Percentiles rank a stretch among this genome's conserved stretches.
phyloP scores from a whole-genome alignment of 2,888 invertebrate species.

The Folsomia candida region DNA sequence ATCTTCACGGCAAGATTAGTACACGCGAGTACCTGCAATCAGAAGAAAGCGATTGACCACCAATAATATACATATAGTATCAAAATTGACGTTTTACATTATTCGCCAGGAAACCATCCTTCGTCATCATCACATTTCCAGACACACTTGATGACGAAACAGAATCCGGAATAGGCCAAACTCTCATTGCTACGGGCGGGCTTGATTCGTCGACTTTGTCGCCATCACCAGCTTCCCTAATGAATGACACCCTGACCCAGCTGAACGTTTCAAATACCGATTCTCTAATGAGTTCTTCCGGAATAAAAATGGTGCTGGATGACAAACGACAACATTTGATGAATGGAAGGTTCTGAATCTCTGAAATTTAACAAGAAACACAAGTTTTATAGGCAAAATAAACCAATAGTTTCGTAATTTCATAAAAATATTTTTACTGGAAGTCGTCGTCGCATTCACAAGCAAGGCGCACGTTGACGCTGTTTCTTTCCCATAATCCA shows the following conservation, averaged over 20 bases:
- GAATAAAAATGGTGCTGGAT: conserved; percentile 39
- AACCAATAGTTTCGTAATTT: neutral
- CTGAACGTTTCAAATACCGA: conserved; percentile 37
- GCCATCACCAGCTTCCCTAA: neutral
- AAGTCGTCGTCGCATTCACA: neutral
- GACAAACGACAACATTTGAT: conserved; percentile 32
- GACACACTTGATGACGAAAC: conserved; percentile 22
- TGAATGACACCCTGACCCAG: conserved; percentile 35
- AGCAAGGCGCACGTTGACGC: neutral
- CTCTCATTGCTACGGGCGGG: conserved; percentile 27
- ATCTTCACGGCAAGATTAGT: neutral
- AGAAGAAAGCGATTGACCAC: too few species aligned
- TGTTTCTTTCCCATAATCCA: neutral
- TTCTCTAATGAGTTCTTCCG: conserved; percentile 45
- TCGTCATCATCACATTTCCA: conserved; percentile 19
- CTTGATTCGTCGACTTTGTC: neutral
- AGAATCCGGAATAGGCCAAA: conserved; percentile 44
- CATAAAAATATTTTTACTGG: neutral
- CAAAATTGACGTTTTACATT: neutral
- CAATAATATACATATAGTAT: too few species aligned
- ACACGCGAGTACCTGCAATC: too few species aligned
- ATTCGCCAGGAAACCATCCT: conserved; percentile 27
- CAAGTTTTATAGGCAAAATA: neutral
- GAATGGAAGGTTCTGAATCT: conserved; percentile 40
- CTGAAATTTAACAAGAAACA: conserved; percentile 25